Evolutionary conservation across 2,113 vertebrate genomes (phyloP).

Genomic region (Macrotus californicus): DNA sequence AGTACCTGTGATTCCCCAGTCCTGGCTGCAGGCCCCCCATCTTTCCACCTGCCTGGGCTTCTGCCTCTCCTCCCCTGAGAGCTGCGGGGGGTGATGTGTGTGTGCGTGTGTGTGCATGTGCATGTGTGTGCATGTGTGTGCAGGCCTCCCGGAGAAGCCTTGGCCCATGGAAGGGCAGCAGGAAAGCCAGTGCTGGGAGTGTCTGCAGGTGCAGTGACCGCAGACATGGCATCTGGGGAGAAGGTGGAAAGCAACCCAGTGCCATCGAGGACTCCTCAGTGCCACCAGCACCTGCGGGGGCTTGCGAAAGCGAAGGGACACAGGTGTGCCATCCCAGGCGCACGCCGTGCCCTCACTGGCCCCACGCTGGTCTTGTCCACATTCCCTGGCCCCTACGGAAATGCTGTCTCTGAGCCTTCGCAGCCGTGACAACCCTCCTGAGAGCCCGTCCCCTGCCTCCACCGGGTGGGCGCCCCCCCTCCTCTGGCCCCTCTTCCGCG

Average conservation of each 20-base stretch:
- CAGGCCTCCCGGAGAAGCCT: neutral
- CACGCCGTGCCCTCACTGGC: neutral
- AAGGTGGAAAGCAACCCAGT: neutral
- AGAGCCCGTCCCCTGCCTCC: no score
- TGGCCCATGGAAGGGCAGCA: neutral
- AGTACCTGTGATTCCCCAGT: neutral
- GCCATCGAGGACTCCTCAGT: no score
- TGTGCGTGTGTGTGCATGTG: no score
- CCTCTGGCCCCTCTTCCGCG: neutral
- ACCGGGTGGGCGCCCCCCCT: neutral
- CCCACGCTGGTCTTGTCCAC: accelerated
- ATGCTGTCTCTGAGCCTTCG: neutral
- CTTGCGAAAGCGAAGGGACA: neutral
- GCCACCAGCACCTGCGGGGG: neutral
- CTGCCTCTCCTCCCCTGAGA: neutral
- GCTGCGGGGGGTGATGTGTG: no score
- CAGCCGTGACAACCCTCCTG: neutral
- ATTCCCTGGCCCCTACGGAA: neutral
- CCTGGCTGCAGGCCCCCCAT: neutral
- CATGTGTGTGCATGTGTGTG: no score
- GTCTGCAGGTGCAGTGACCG: neutral
- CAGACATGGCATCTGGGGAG: neutral
- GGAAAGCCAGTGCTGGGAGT: neutral
- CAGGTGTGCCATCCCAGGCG: accelerated
- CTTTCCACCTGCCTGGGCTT: neutral